Evolutionary conservation across 2,113 vertebrate species (phyloP).

Genomic region (Dasyurus viverrinus): DNA sequence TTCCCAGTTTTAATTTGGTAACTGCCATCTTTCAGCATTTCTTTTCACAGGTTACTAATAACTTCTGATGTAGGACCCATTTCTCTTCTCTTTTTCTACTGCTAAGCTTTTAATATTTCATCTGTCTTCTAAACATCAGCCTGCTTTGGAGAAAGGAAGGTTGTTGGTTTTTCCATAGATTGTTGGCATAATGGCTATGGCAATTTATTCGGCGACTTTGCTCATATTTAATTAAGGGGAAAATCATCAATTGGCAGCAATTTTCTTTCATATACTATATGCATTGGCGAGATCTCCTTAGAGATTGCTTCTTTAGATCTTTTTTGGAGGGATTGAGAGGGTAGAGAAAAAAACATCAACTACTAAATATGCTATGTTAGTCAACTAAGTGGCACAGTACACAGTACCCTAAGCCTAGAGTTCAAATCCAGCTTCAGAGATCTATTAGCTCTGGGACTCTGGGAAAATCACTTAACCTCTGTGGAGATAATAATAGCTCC

Average conservation of each 20-base stretch:
- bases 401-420: background rate
- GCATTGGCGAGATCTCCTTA: constrained; percentile 41
- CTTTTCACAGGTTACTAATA: constrained; percentile 87
- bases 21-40: constrained; percentile 84
- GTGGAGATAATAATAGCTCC: background rate
- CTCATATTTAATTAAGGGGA: constrained; percentile 69
- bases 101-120: constrained; percentile 87
- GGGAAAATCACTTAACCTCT: background rate
- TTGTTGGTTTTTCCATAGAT: constrained; percentile 59
- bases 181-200: constrained; percentile 74
- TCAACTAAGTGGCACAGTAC: background rate
- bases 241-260: constrained; percentile 69
- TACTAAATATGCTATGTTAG: background rate
- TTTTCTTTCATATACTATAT: constrained; percentile 45
- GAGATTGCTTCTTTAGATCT: constrained; percentile 41
- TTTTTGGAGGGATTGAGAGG: background rate
- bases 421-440: background rate
- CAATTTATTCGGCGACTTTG: constrained; percentile 65
- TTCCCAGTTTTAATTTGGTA: constrained; percentile 87
- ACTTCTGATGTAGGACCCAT: constrained; percentile 82
- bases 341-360: constrained; percentile 42
- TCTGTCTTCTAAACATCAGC: constrained; percentile 79
- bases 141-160: constrained; percentile 62
- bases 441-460: background rate
- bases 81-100: constrained; percentile 85